Evolutionary conservation across 2,888 invertebrate species (phyloP), one percentile per base, ranked within the genome.

Genomic region (Pachycephus smyrnensis): DNA sequence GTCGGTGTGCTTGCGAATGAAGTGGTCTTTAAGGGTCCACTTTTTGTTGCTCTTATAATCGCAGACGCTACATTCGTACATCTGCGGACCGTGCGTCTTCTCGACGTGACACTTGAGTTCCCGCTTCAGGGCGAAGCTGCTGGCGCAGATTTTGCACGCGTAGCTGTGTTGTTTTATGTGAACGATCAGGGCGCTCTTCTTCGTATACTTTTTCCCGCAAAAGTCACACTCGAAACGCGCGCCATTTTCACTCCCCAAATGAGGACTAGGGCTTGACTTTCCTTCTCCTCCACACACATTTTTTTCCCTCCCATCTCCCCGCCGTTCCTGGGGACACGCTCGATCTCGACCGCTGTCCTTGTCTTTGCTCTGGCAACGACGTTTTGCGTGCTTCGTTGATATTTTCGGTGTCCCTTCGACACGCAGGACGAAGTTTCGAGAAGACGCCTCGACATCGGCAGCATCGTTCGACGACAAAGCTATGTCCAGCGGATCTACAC

Each of bases 31-130:
- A 30, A 78, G 68, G 11, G 78, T 78, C 73, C 76, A 76, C n/a
- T 78, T 78, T 31, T 78, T 78, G 40, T 76, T 78, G 35, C 78
- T 78, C 75, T 78, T 76, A 4, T 78, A 78, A n/a, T 76, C 76
- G 12, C 78, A 78, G n/a, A 78, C 75, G 15, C 73, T 78, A 11
- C 78, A 78, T 11, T 73, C 36, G 73, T 73, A 76, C 76, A 73
- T 78, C 37, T 68, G 76, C 4, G 78, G 78, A 11, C 75, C 78
- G 36, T 78, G 78, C 69, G 68, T 69, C 36, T 76, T 33, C 69
- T 76, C 73, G 6, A 76, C 36, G 40, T 78, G 78, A 73, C 69
- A 36, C 73, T 78, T 78, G 3, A 78, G 76, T 11, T 78, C 78
- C 31, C 78, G 69, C 68, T 78, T 78, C 68, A 73, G 35, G 12